These are phyloP conservation scores for Lissonota sp. DNA, from an alignment of 2,888 invertebrate genomes.

Conservation along the genomic window DNA sequence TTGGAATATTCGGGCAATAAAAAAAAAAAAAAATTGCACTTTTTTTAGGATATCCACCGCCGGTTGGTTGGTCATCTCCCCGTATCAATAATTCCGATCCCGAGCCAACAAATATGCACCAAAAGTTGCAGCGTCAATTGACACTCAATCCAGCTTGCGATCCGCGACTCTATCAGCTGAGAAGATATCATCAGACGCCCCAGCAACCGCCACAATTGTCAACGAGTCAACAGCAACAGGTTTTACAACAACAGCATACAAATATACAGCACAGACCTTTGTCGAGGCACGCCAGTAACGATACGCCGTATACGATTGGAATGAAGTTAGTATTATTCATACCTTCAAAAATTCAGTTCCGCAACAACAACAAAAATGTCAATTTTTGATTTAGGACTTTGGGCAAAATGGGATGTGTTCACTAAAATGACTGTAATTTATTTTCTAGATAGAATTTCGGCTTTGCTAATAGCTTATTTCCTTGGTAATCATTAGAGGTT, in stretches of 20 bases:
- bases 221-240: conserved; percentile 66
- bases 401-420: too few relatives aligned
- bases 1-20: too few relatives aligned
- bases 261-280: conserved; percentile 77
- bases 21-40: background rate
- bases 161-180: conserved; percentile 87
- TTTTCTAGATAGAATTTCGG: background rate
- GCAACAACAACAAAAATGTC: background rate
- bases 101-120: conserved; percentile 87
- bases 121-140: conserved; percentile 91
- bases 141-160: conserved; percentile 93
- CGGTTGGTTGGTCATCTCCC: conserved; percentile 78
- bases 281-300: conserved; percentile 78
- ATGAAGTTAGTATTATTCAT: conserved; percentile 71
- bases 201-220: conserved; percentile 68
- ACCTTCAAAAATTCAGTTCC: background rate
- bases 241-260: conserved; percentile 70
- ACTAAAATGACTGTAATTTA: background rate
- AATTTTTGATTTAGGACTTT: too few relatives aligned
- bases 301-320: conserved; percentile 75
- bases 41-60: conserved; percentile 72
- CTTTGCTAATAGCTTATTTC: background rate
- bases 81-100: conserved; percentile 75
- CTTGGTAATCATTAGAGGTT: too few relatives aligned
- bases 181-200: conserved; percentile 79